Base-by-base conservation (phyloP, 2,797 vertebrate species). In the Nothura maculosa region DNA sequence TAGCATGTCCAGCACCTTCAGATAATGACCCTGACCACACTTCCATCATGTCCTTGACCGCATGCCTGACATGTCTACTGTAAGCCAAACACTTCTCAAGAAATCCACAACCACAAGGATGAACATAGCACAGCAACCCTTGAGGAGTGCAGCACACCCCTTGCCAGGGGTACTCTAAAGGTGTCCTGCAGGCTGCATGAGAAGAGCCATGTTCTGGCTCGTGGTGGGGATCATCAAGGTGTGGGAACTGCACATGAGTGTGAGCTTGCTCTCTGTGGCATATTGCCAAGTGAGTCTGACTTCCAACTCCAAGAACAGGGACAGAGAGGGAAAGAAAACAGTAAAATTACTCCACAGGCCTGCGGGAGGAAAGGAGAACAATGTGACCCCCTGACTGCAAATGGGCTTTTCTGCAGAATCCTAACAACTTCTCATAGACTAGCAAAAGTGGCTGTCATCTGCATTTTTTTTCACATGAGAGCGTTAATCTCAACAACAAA, bases 401-500 rank as follows among this genome's bases (percentile, higher is more conserved):
- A 64, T 5, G 28, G 32, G 11, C 20, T 93, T 85, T 87, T 61
- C 78, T 89, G 82, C 43, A 42, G 55, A n/a, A 69, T 63, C 89
- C 69, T 61, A 10, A 0, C 24, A 42, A 70, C 61, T 81, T 81
- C 57, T 84, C 19, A 9, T 22, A 85, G 72, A 43, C 62, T 80
- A 7, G 3, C 38, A 55, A 47, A 93, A 66, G 22, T 58, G 48
- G 72, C 27, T 22, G 3, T 43, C 61, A 61, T 85, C 36, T 79
- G 55, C 81, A 38, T 36, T 6, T 48, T 77, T 95, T 89, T 85
- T 84, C 10, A 4, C n/a, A 45, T 30, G 74, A 94, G 22, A 94
- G 45, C 74, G 75, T 79, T 92, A 88, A 92, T 88, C 63, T 58
- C 87, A 69, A 70, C 57, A 87, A 90, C 1, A 8, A 80, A 93